Evolutionary conservation across 2,888 invertebrate species (phyloP), one percentile per base, ranked within the genome.

Genomic region (Tricholauxania praeusta): DNA sequence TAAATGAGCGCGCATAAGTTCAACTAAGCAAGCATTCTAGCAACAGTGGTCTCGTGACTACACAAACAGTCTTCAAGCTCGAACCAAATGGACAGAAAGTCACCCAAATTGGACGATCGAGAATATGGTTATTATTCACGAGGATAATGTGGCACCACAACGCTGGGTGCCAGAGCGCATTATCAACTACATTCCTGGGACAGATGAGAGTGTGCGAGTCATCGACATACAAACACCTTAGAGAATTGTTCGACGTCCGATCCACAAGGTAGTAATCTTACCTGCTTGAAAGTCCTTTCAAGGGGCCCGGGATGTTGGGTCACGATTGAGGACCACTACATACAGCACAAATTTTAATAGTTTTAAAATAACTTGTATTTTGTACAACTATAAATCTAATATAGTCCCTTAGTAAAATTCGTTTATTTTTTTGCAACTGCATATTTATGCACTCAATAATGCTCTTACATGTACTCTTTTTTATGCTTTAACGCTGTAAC

Each of bases 11-110:
- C 64, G 32, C 28, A 70, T 70, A 22, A 72, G 22, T 12, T 53
- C 52, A 8, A 59, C 73, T 12, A 73, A 73, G 19, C 73, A 75
- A 22, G 12, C 10, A 1, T 76, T 76, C 68, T 73, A 72, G 74
- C 63, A 73, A 12, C 64, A 52, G 12, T 74, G 69, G 72, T 71
- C 66, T 10, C 55, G 68, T 8, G 72, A 76, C 1, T 75, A 74
- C 22, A 65, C 74, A 17, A 76, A 75, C 59, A 73, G 73, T 15
- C 66, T 75, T 12, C 73, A 75, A 22, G 48, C 60, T 8, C 64
- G 70, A 14, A 57, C 4, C 60, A 71, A 6, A 51, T 47, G 12
- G 74, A 72, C 32, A 47, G 71, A 32, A 2, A 3, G 22, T 22
- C 22, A 22, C 22, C 22, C 22, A 1, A 22, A 22, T 22, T 1